These are phyloP conservation scores for Sternotherus odoratus DNA, from an alignment of 2,797 vertebrate species.

Conservation along the genomic window DNA sequence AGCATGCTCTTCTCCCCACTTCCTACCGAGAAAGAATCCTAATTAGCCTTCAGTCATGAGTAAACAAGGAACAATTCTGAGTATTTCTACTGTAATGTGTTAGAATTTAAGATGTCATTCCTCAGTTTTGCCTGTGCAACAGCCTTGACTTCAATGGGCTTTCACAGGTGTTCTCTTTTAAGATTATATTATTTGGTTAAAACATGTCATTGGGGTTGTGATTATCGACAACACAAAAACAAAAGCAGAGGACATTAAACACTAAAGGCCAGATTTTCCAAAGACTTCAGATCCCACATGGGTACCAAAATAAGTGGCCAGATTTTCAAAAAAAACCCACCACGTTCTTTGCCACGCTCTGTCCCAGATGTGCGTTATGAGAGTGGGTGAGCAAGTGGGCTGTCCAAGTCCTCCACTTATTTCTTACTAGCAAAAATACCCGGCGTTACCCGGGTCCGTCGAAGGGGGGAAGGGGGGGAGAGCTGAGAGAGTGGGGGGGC, in stretches of 20 bases:
- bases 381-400: too few relatives aligned
- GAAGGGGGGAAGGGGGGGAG: too few relatives aligned
- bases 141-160: neutral
- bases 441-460: too few relatives aligned
- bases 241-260: neutral
- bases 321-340: neutral
- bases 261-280: neutral
- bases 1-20: neutral
- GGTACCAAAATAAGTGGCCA: neutral
- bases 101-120: neutral
- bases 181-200: neutral
- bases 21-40: neutral
- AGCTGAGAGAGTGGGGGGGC: too few relatives aligned
- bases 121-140: neutral
- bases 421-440: too few relatives aligned
- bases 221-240: neutral
- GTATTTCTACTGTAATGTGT: neutral
- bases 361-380: too few relatives aligned
- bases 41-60: neutral
- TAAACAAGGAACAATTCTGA: neutral
- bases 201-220: neutral
- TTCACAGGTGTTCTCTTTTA: neutral
- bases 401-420: too few relatives aligned
- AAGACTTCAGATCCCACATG: neutral
- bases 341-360: too few relatives aligned